These are phyloP conservation scores for Saimiri boliviensis DNA, from an alignment of 2,113 vertebrate species.

Conservation along the genomic window DNA sequence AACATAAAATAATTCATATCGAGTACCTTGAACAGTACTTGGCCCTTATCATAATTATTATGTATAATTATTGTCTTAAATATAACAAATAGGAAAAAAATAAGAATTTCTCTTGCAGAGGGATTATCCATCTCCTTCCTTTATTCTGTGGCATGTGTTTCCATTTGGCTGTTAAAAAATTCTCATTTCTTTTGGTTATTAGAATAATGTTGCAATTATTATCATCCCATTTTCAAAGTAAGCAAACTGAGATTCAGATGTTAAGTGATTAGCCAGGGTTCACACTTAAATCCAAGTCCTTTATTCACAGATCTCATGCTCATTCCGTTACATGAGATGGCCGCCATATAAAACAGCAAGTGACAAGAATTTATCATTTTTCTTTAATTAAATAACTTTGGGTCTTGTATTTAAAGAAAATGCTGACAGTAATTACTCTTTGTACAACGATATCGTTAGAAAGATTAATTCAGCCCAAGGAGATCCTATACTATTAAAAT, in stretches of 20 bases:
- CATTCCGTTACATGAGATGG: not conserved
- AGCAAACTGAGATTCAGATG: not conserved
- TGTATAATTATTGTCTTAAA: not conserved
- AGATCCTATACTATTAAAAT: not conserved
- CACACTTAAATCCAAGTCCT: not conserved
- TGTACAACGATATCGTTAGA: not conserved
- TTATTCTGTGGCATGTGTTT: not conserved
- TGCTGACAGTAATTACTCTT: not conserved
- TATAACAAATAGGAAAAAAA: not conserved
- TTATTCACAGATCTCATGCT: not conserved
- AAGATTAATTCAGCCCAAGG: not conserved
- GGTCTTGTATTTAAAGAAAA: slow-evolving; percentile 1
- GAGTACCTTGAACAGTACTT: not conserved
- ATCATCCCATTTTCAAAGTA: not conserved
- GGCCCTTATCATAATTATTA: not conserved
- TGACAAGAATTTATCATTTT: not conserved
- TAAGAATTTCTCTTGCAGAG: not conserved
- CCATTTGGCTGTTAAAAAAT: not conserved
- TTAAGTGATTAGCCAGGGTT: not conserved
- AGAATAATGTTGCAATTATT: not conserved
- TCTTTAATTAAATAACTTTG: slow-evolving; percentile 27
- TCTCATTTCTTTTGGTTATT: not conserved
- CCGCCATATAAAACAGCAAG: not conserved
- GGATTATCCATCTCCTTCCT: not conserved
- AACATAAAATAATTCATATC: not conserved